Evolutionary conservation across 1,140 invertebrate genomes (phyloP).

Genomic region (Maniola jurtina): DNA sequence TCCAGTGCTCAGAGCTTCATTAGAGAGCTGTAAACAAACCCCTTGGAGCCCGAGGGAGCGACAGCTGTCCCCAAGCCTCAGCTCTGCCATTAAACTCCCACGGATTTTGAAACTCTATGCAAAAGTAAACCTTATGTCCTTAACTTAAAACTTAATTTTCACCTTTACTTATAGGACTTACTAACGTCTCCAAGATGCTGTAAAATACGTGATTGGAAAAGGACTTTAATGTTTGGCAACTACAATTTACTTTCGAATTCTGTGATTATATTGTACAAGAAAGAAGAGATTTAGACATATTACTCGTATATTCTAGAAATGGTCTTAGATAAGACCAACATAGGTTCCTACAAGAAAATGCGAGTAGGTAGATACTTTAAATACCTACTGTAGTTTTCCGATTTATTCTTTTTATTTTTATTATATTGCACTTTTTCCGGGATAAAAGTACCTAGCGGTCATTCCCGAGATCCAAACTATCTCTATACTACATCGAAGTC

Average conservation of each 20-base stretch:
- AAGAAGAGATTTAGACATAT: not conserved
- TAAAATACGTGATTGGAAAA: conserved; percentile 26
- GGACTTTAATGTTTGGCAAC: conserved; percentile 19
- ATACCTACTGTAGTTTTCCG: no score
- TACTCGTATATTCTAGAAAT: no score
- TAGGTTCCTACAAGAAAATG: no score
- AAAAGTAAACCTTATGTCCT: conserved; percentile 18
- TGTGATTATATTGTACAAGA: not conserved
- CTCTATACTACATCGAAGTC: no score
- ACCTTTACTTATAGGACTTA: not conserved
- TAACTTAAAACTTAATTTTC: conserved; percentile 7
- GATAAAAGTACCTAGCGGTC: no score
- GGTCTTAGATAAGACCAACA: no score
- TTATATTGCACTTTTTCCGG: no score
- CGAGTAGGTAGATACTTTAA: no score
- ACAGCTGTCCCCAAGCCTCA: conserved; percentile 74
- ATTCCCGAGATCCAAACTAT: no score
- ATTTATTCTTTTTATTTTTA: no score
- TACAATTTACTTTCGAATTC: conserved; percentile 20
- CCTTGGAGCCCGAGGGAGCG: conserved; percentile 57
- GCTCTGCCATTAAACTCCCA: conserved; percentile 69
- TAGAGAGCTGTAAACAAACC: conserved; percentile 73
- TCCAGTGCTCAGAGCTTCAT: conserved; percentile 40
- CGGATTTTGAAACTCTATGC: conserved; percentile 29
- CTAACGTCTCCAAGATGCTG: conserved; percentile 16